Base-by-base conservation (phyloP, 2,888 invertebrate genomes). In the Priocnemis perturbator region DNA sequence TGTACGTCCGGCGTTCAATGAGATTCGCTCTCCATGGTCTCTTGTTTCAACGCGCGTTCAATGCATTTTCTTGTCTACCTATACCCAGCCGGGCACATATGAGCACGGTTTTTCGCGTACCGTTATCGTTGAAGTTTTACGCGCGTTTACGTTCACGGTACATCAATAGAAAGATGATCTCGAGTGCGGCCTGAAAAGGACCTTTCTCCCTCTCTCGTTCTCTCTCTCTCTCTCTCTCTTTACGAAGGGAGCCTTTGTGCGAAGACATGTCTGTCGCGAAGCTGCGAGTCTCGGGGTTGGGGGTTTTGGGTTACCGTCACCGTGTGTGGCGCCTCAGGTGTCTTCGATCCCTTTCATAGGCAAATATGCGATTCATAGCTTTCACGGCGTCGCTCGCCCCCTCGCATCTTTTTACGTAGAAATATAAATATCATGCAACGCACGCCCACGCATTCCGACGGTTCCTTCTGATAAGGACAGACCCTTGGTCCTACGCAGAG, bases 251-350 rank as follows among this genome's bases (percentile, higher is more conserved):
- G 67, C 83, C 79, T 86, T 86, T 86, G 84, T 86, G 77, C 73
- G 63, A 70, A 71, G 81, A 80, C 85, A 85, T 83, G 87, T 85
- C 85, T 85, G 83, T 86, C 86, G 83, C 83, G 80, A 81, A 83
- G 79, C 76, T 78, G 45, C 60, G 74, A 71, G 68, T 58, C 64
- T 53, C 66, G 71, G 77, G 75, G 74, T 65, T 58, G 70, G 63
- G 74, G 70, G 87, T 88, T 84, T 88, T 81, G 74, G 81, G 82
- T 88, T 88, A 87, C 88, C 81, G 64, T 80, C 88, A 79, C 84
- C 84, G 88, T 88, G 88, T 88, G 88, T 88, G 88, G 88, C 86
- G 84, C 87, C 83, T 88, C 86, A 84, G 85, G 86, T 86, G 86
- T 87, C 86, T 82, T 79, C 79, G 83, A 79, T 83, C 78, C 81